These are phyloP conservation scores for Pogonocichla stellata DNA, from an alignment of 2,113 vertebrate species.

Conservation along the genomic window DNA sequence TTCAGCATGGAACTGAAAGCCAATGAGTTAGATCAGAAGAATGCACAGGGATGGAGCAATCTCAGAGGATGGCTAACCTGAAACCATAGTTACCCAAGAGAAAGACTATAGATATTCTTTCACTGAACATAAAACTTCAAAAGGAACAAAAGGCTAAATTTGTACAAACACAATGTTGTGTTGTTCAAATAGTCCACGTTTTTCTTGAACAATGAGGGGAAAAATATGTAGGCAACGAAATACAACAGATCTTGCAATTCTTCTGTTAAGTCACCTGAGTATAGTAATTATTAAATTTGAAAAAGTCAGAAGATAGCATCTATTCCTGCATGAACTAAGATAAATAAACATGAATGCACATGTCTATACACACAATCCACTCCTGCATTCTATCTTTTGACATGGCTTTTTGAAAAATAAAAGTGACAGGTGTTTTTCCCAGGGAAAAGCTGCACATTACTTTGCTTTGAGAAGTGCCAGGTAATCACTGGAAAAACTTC, in stretches of 20 bases:
- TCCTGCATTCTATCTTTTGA: not conserved
- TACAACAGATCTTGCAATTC: not conserved
- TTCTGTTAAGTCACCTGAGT: not conserved
- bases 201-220: not conserved
- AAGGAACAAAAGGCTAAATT: not conserved
- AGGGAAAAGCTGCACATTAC: not conserved
- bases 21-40: not conserved
- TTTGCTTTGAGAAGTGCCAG: not conserved
- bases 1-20: not conserved
- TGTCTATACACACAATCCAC: not conserved
- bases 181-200: not conserved
- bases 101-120: not conserved
- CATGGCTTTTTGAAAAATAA: not conserved
- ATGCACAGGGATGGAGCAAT: not conserved
- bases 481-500: not conserved
- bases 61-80: not conserved
- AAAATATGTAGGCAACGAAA: not conserved
- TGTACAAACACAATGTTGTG: not conserved
- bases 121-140: not conserved
- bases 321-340: not conserved
- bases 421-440: not conserved
- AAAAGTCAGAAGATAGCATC: not conserved
- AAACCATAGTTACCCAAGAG: not conserved
- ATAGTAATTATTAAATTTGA: not conserved
- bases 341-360: not conserved